Conservation (phyloP, 2,797 vertebrate species). For the Ataeniobius toweri region DNA sequence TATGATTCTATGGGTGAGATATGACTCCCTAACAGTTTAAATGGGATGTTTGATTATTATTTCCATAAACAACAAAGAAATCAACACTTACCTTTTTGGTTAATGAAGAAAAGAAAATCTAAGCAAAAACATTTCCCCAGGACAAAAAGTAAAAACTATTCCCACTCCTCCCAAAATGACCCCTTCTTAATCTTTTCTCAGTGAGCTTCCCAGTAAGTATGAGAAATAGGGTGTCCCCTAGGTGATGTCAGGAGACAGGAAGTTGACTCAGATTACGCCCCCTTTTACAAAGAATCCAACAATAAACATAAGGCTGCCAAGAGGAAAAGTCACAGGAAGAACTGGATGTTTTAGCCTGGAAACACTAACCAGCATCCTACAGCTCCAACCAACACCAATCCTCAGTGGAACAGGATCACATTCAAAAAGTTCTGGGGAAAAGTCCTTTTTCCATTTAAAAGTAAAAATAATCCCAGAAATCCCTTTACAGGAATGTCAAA, state of each 20-base stretch:
- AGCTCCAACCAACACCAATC: not conserved
- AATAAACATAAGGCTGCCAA: not conserved
- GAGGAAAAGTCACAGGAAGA: not conserved
- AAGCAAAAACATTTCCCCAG: not conserved
- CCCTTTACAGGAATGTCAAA: not conserved
- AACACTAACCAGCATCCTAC: not conserved
- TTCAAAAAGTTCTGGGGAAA: not conserved
- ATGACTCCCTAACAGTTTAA: not conserved
- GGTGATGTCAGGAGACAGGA: not conserved
- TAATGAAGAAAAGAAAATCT: not conserved
- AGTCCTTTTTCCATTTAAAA: slow-evolving; percentile 17
- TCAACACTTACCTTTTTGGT: not conserved
- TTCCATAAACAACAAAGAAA: not conserved
- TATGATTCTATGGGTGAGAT: not conserved
- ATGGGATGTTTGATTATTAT: not conserved
- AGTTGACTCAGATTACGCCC: not conserved
- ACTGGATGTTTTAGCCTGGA: not conserved
- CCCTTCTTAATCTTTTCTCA: not conserved
- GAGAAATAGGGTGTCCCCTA: not conserved
- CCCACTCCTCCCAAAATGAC: not conserved
- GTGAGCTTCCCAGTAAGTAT: not conserved
- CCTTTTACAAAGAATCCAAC: not conserved
- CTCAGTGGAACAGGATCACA: not conserved
- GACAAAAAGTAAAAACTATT: not conserved
- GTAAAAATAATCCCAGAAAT: slow-evolving; percentile 20